These are phyloP conservation scores for Phoxinus dragarum DNA, from an alignment of 2,797 vertebrate species.

Conservation along the genomic window DNA sequence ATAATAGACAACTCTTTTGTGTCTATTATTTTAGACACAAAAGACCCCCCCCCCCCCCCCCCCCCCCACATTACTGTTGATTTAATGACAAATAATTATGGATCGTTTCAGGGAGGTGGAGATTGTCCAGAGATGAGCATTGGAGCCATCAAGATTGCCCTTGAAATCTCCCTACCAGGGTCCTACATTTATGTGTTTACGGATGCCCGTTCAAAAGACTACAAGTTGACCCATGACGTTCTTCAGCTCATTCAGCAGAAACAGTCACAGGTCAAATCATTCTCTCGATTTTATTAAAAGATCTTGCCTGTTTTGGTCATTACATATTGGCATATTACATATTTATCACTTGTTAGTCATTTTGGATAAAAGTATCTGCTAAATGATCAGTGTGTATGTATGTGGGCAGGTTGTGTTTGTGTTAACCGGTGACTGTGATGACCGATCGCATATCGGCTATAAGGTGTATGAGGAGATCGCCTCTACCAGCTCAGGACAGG, in stretches of 20 bases:
- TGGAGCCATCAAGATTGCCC: constrained; percentile 96
- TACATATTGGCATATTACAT: not conserved
- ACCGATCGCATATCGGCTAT: constrained; percentile 91
- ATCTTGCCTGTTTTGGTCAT: not conserved
- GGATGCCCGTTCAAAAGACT: constrained; percentile 97
- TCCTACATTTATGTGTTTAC: constrained; percentile 99
- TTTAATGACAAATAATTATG: not conserved
- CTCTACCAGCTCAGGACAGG: constrained; percentile 97
- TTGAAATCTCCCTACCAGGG: constrained; percentile 96
- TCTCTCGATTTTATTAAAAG: not conserved
- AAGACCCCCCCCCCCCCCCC: no score
- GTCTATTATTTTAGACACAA: no score
- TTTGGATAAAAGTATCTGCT: not conserved
- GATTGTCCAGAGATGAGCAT: constrained; percentile 99
- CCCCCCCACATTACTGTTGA: not conserved
- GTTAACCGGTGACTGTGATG: constrained; percentile 97
- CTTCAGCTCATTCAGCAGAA: constrained; percentile 98
- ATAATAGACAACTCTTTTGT: not conserved
- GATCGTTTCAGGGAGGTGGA: constrained; percentile 87
- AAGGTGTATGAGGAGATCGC: constrained; percentile 98
- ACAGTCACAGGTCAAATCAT: constrained; percentile 87
- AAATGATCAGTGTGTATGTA: constrained; percentile 46
- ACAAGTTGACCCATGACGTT: constrained; percentile 90
- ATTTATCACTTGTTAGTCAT: not conserved
- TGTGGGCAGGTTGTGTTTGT: constrained; percentile 93